A percentile compares a stretch with the other conserved stretches of the same genome.
phyloP scores from a whole-genome alignment of 2,113 vertebrate species.

The Sebastes schlegelii region DNA sequence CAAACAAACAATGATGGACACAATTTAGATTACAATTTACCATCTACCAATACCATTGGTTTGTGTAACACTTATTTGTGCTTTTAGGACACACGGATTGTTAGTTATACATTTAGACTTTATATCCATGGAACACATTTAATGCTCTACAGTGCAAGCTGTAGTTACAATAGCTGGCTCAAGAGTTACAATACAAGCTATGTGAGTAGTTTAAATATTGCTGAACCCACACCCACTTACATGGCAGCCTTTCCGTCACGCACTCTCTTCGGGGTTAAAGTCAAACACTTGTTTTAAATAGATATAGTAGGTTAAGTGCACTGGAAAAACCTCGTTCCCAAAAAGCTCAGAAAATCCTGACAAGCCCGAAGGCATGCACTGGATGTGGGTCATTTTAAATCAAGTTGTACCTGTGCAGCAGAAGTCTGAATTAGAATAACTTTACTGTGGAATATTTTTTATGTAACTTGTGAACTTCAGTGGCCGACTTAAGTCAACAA shows the following conservation, averaged over 20 bases:
- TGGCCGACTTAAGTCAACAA: not conserved
- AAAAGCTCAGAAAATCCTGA: constrained; percentile 7
- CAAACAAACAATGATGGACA: not conserved
- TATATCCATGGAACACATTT: not conserved
- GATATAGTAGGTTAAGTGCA: not conserved
- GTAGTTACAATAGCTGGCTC: not conserved
- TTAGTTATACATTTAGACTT: not conserved
- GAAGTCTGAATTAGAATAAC: constrained; percentile 3
- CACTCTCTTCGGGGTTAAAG: not conserved
- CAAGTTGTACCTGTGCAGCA: not conserved
- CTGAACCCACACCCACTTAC: not conserved
- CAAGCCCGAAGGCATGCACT: not conserved
- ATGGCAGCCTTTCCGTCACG: not conserved
- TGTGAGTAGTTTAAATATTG: not conserved
- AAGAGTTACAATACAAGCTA: not conserved
- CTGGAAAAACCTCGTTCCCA: not conserved
- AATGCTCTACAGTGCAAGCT: not conserved
- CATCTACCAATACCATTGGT: not conserved
- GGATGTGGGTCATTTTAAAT: not conserved
- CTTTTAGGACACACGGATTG: not conserved
- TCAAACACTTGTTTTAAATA: not conserved
- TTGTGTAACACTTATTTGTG: not conserved
- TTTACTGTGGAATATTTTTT: not conserved
- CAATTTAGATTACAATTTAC: not conserved
- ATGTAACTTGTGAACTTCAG: constrained; percentile 3